Conservation (phyloP, 2,797 vertebrate species). For the Chrysocyon brachyurus region DNA sequence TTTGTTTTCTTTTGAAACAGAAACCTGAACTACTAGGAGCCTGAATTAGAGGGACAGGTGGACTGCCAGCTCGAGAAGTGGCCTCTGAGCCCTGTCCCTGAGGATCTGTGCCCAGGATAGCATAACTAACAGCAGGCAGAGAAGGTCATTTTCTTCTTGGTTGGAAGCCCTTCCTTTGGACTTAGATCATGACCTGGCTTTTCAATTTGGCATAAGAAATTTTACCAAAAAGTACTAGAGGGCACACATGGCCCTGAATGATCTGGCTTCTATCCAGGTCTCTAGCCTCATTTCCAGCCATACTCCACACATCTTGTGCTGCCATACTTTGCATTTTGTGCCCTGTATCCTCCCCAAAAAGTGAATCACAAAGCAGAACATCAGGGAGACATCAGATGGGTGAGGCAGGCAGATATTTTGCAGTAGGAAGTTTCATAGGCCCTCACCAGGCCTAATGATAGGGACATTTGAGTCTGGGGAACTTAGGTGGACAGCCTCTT, state of each 20-base stretch:
- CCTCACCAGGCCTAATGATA: neutral
- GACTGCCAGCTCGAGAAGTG: constrained; percentile 63
- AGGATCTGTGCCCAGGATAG: constrained; percentile 65
- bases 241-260: neutral
- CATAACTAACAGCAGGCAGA: constrained; percentile 41
- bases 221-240: constrained; percentile 27
- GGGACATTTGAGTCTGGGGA: neutral
- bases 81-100: constrained; percentile 62
- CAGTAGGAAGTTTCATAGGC: neutral
- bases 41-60: constrained; percentile 70
- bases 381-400: neutral
- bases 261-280: neutral
- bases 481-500: constrained; percentile 11
- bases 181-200: constrained; percentile 42
- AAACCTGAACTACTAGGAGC: constrained; percentile 69
- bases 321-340: neutral
- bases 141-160: constrained; percentile 66
- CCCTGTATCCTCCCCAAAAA: neutral
- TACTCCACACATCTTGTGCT: neutral
- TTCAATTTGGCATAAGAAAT: constrained; percentile 49
- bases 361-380: neutral
- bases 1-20: constrained; percentile 77
- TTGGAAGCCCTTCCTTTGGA: constrained; percentile 31
- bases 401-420: constrained; percentile 19
- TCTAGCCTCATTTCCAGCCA: neutral